Conservation (phyloP, 2,113 vertebrate species). For the Machaerirhynchus nigripectus region DNA sequence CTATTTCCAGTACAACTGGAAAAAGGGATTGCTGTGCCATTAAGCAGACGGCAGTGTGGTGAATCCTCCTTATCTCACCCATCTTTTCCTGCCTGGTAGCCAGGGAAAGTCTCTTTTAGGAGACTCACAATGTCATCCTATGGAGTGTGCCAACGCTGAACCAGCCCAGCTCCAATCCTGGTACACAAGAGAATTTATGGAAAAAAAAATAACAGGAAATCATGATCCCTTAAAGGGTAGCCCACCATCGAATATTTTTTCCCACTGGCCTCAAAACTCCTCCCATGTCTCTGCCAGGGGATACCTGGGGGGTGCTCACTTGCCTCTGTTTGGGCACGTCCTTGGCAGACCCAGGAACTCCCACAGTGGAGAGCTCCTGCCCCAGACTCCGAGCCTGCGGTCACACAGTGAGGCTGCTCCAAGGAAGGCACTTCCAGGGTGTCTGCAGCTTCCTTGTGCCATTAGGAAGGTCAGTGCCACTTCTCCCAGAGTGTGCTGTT, state of each 20-base stretch:
- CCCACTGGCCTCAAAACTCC: not conserved
- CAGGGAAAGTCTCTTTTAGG: not conserved
- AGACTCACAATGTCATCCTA: not conserved
- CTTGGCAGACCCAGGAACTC: not conserved
- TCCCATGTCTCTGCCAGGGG: not conserved
- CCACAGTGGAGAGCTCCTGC: accelerated
- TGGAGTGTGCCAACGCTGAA: accelerated
- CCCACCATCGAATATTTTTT: not conserved
- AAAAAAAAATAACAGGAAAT: not conserved
- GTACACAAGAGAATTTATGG: not conserved
- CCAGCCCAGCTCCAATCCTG: not conserved
- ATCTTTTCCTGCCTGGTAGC: not conserved
- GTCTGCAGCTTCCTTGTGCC: not conserved
- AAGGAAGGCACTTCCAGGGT: not conserved
- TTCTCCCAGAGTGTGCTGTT: not conserved
- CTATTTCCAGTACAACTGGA: not conserved
- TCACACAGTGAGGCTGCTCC: not conserved
- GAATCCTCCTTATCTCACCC: not conserved
- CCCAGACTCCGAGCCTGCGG: accelerated
- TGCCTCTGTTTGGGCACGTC: not conserved
- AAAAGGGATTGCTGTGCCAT: not conserved
- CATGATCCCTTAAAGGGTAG: accelerated
- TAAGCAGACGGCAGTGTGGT: not conserved
- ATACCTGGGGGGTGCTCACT: no score
- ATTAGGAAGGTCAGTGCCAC: not conserved